Evolutionary conservation across 2,797 vertebrate species (phyloP).

Genomic region (Hipposideros larvatus): DNA sequence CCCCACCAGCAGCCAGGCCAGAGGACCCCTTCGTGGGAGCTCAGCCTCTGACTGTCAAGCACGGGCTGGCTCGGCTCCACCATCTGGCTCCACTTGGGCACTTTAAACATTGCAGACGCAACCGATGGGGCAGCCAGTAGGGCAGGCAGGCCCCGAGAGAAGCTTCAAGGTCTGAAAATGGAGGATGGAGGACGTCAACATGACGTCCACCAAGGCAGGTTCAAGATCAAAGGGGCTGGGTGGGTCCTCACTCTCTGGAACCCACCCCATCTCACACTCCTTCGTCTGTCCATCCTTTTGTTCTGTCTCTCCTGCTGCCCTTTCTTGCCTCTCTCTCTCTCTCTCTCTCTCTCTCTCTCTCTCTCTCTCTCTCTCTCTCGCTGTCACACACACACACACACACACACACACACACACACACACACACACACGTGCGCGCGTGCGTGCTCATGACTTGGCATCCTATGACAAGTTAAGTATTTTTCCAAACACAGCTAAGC

Average conservation of each 20-base stretch:
- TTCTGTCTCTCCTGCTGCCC: not conserved
- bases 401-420: too few relatives aligned
- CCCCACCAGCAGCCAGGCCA: not conserved
- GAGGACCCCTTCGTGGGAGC: slow-evolving; percentile 82
- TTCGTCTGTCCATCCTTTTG: not conserved
- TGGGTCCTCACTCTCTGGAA: not conserved
- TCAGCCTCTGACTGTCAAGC: slow-evolving; percentile 87
- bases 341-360: not conserved
- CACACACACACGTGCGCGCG: not conserved
- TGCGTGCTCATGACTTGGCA: slow-evolving; percentile 75
- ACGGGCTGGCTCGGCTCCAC: slow-evolving; percentile 78
- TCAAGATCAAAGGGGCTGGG: slow-evolving; percentile 55
- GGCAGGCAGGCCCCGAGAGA: slow-evolving; percentile 75
- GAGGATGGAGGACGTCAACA: slow-evolving; percentile 83
- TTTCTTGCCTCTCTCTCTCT: not conserved
- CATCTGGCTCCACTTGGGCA: slow-evolving; percentile 83
- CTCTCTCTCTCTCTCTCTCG: not conserved
- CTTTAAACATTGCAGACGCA: slow-evolving; percentile 76
- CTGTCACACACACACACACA: too few relatives aligned
- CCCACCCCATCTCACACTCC: not conserved
- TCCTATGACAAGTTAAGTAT: slow-evolving; percentile 69
- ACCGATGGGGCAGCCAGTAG: slow-evolving; percentile 42
- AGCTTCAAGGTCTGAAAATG: slow-evolving; percentile 80
- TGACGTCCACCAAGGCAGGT: slow-evolving; percentile 25
- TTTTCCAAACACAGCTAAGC: slow-evolving; percentile 82